Percentiles rank a stretch among this genome's conserved stretches.
Evolutionary conservation across 2,113 vertebrate species (phyloP).

Genomic region (Neofelis nebulosa): DNA sequence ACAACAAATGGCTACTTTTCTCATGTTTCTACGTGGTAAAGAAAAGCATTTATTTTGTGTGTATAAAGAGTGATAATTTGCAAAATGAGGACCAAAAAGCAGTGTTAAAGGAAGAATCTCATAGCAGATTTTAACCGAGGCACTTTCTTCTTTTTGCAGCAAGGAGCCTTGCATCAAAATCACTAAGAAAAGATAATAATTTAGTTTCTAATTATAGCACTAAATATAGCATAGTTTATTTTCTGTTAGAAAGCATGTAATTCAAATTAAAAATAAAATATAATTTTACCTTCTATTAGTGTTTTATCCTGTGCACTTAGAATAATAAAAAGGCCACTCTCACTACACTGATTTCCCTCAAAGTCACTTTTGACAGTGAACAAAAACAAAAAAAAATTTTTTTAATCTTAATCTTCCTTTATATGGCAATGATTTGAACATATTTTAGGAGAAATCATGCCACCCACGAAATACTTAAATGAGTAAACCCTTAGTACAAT

Average conservation of each 20-base stretch:
- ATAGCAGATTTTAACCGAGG: neutral
- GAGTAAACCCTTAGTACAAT: neutral
- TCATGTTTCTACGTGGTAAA: constrained; percentile 2
- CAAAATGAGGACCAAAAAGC: neutral
- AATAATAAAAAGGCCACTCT: constrained; percentile 1
- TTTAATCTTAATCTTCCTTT: neutral
- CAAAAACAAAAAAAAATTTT: neutral
- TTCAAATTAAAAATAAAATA: constrained; percentile 62
- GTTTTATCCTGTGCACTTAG: neutral
- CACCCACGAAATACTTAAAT: neutral
- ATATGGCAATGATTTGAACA: neutral
- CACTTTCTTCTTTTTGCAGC: neutral
- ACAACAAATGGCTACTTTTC: neutral
- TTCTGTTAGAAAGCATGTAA: constrained; percentile 58
- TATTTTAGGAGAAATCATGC: neutral
- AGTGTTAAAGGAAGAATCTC: neutral
- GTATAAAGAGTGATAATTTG: constrained; percentile 53
- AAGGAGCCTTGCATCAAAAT: constrained; percentile 24
- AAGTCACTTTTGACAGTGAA: neutral
- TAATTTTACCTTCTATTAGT: constrained; percentile 21
- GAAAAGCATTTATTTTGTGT: constrained; percentile 45
- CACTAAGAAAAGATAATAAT: constrained; percentile 59
- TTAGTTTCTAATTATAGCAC: constrained; percentile 44
- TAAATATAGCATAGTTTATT: constrained; percentile 42
- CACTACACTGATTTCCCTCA: neutral